Evolutionary conservation across 2,113 vertebrate species (phyloP), one percentile per base, ranked within the genome.

Genomic region (Loxodonta africana): DNA sequence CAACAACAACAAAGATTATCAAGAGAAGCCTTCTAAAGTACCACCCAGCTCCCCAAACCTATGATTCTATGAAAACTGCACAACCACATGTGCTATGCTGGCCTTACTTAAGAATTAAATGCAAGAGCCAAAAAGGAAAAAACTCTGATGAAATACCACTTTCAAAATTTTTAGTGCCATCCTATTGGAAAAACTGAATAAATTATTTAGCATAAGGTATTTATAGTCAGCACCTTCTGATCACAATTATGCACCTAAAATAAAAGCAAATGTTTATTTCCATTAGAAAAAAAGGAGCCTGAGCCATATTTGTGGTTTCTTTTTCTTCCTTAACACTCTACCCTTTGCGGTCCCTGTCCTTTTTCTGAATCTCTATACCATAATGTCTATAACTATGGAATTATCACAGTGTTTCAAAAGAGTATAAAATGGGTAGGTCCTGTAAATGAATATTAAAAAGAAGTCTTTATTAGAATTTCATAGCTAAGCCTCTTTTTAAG

Each of bases 81-180:
- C 20, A 41, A 41, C 9, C 37, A 77, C 1, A 1, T 51, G 20
- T 20, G 21, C 30, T 74, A 0, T 53, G n/a, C 8, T 78, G 60
- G 21, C 57, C 76, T 88, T 62, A 44, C 23, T 89, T 60, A 94
- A 30, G 8, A 80, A 96, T 82, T 92, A 88, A 92, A 60, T 33
- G 92, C 60, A 21, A 80, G 48, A 87, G 6, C 20, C 51, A 77
- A 84, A 96, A 84, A 74, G 25, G n/a, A 76, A 95, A 41, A 78
- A 57, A 83, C 80, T 95, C 37, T 65, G 21, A 95, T 77, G 8
- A 96, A 91, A 71, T 60, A 57, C 0, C 57, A 8, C 28, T 94
- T 97, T 90, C 60, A 76, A 97, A 94, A 82, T 85, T 48, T 89
- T 83, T 93, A 44, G 67, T 74, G 33, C 26, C 87, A 83, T 78